These are phyloP conservation scores for Cisticola juncidis DNA, from an alignment of 2,113 vertebrate species.

Conservation along the genomic window DNA sequence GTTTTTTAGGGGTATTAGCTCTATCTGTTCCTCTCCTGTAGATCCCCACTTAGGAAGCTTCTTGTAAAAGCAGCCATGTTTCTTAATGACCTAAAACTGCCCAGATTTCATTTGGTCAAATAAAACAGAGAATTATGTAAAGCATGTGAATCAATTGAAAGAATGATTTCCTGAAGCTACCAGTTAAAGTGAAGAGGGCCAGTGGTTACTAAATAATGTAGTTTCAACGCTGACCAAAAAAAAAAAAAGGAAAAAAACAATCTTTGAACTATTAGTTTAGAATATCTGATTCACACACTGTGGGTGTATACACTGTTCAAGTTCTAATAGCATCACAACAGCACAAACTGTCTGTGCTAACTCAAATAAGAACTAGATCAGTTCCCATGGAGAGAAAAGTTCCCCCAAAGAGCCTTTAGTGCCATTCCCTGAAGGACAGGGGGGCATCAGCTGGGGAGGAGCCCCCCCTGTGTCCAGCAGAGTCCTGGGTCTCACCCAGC, in stretches of 20 bases:
- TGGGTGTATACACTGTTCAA: background rate
- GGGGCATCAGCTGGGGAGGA: background rate
- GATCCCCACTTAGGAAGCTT: background rate
- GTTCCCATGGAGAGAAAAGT: background rate
- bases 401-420: background rate
- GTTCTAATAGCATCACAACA: background rate
- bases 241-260: too few relatives aligned
- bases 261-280: background rate
- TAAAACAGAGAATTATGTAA: background rate
- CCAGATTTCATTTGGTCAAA: background rate
- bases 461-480: too few relatives aligned
- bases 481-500: rapidly evolving
- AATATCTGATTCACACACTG: background rate
- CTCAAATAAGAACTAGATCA: background rate
- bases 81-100: background rate
- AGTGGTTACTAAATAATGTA: background rate
- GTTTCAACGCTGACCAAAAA: background rate
- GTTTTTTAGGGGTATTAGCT: background rate
- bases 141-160: background rate
- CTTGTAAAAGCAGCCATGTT: background rate
- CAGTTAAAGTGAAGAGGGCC: background rate
- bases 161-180: background rate
- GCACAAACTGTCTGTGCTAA: background rate
- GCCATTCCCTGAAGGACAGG: rapidly evolving
- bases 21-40: background rate